These are phyloP conservation scores for Botia almorhae DNA, from an alignment of 2,797 vertebrate genomes.

Conservation along the genomic window DNA sequence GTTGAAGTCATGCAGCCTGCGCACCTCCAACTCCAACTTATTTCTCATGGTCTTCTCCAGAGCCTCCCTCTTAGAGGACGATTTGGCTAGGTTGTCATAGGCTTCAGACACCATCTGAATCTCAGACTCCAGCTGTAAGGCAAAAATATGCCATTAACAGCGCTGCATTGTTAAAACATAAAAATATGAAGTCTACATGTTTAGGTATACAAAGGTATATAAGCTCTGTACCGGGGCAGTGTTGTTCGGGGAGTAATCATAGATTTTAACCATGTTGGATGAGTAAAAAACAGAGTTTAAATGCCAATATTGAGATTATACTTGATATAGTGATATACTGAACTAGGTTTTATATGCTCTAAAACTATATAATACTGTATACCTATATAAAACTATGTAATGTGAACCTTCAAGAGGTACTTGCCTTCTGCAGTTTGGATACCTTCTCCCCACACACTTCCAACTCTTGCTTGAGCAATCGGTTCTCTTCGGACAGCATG, in stretches of 20 bases:
- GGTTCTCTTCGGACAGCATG: constrained; percentile 91
- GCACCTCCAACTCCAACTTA: constrained; percentile 95
- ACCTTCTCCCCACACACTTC: constrained; percentile 93
- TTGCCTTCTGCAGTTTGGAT: constrained; percentile 92
- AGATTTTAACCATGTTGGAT: neutral
- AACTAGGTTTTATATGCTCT: neutral
- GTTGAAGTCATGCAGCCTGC: constrained; percentile 97
- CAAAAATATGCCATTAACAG: neutral
- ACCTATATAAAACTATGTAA: too few species aligned
- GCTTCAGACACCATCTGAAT: constrained; percentile 96
- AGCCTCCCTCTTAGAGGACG: constrained; percentile 92
- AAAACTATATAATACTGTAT: neutral
- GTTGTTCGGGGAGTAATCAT: neutral
- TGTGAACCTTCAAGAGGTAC: neutral
- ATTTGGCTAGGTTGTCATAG: constrained; percentile 96
- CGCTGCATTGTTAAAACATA: neutral
- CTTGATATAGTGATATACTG: neutral
- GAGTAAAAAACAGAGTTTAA: neutral
- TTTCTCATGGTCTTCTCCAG: constrained; percentile 98
- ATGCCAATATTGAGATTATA: neutral
- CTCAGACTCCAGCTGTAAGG: constrained; percentile 90
- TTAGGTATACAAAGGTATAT: neutral
- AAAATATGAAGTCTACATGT: neutral
- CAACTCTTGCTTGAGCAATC: constrained; percentile 89
- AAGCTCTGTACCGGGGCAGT: neutral